A percentile compares a stretch with the other conserved stretches of the same genome.
Evolutionary conservation across 2,797 vertebrate species (phyloP).

Genomic region (Capromys pilorides): DNA sequence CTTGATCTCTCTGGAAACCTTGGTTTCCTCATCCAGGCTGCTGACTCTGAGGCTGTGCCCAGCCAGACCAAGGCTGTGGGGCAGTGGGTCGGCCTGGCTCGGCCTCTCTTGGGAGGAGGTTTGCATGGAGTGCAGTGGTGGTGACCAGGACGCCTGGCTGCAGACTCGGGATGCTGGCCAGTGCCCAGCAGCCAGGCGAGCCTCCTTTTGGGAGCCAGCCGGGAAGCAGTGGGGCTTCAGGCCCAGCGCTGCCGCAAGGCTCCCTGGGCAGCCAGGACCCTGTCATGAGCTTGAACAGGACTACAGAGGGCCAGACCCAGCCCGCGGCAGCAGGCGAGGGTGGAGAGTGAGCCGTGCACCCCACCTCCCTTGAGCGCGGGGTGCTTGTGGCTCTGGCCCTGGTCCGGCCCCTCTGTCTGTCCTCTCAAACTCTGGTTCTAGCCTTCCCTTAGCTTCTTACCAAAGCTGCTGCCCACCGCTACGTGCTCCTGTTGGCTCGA

Average conservation of each 20-base stretch:
- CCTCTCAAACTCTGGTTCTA: background rate
- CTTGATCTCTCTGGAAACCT: background rate
- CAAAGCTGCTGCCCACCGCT: background rate
- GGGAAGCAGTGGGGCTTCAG: too few relatives aligned
- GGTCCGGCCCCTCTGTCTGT: background rate
- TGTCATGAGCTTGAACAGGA: background rate
- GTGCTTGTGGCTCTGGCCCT: background rate
- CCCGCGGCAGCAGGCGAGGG: background rate
- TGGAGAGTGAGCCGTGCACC: rapidly evolving
- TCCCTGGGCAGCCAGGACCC: background rate
- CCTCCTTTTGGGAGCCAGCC: background rate
- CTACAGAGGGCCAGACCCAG: background rate
- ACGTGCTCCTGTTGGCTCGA: background rate
- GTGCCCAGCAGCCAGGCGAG: background rate
- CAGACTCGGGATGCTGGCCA: background rate
- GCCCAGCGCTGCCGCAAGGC: background rate
- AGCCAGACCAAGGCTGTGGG: background rate
- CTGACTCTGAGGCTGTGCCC: background rate
- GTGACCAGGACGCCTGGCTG: background rate
- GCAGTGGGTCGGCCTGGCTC: too few relatives aligned
- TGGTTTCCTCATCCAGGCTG: background rate
- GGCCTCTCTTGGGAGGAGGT: background rate
- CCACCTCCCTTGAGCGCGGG: too few relatives aligned
- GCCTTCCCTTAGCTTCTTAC: background rate
- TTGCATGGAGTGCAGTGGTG: background rate